Conservation (phyloP, 2,888 invertebrate species). For the Trypoxylon attenuatum region DNA sequence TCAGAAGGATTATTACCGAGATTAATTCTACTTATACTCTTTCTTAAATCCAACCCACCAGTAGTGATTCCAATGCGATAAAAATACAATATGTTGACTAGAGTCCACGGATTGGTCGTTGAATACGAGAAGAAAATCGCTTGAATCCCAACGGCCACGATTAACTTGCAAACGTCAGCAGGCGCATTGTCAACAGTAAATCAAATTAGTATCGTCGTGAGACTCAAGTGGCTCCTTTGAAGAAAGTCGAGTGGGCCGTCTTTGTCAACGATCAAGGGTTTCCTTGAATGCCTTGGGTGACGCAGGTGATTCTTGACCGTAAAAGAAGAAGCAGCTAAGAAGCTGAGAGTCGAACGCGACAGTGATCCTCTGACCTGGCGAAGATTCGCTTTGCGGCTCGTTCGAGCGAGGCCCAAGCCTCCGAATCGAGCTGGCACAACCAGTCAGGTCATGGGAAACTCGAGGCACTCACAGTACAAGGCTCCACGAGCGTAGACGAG, state of each 20-base stretch:
- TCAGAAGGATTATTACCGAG: too few relatives aligned
- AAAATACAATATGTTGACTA: too few relatives aligned
- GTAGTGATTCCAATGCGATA: too few relatives aligned
- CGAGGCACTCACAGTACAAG: too few relatives aligned
- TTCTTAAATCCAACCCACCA: too few relatives aligned
- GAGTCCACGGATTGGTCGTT: too few relatives aligned
- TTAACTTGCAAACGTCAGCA: neutral
- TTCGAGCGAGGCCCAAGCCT: neutral
- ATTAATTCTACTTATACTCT: too few relatives aligned
- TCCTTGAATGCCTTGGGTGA: constrained; percentile 5
- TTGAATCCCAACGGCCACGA: constrained; percentile 9
- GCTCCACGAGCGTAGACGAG: constrained; percentile 18
- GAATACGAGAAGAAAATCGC: too few relatives aligned
- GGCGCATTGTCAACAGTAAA: constrained; percentile 21
- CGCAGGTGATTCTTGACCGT: constrained; percentile 33
- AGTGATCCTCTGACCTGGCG: too few relatives aligned
- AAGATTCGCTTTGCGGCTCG: constrained; percentile 11
- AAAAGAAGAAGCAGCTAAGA: constrained; percentile 27
- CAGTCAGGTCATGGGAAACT: constrained; percentile 39
- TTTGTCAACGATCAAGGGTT: constrained; percentile 40
- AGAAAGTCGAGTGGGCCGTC: constrained; percentile 30
- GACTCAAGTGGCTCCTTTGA: constrained; percentile 33
- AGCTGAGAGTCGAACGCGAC: neutral
- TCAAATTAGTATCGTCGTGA: constrained; percentile 27
- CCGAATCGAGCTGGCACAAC: neutral